These are phyloP conservation scores for Pterocles gutturalis DNA, from an alignment of 2,113 vertebrate genomes.

Conservation along the genomic window DNA sequence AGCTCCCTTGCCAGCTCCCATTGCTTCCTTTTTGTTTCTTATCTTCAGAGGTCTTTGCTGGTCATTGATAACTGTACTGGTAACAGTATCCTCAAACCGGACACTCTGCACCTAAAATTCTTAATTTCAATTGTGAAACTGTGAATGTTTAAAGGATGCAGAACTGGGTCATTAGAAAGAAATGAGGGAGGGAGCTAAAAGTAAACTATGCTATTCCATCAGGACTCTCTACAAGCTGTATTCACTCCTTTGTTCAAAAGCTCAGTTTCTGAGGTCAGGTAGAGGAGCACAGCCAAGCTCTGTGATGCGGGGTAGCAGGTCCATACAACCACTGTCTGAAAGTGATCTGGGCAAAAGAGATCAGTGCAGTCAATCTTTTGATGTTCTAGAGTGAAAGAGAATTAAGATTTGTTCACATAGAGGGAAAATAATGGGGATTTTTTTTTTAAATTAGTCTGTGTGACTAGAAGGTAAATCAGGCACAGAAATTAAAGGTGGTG, in stretches of 20 bases:
- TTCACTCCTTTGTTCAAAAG: neutral
- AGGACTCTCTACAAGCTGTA: neutral
- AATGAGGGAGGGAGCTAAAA: neutral
- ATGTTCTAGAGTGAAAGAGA: constrained; percentile 73
- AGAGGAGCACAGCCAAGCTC: neutral
- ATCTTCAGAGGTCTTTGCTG: neutral
- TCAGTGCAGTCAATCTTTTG: neutral
- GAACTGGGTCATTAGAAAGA: neutral
- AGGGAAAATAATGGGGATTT: constrained; percentile 66
- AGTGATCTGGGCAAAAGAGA: neutral
- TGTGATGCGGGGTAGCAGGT: neutral
- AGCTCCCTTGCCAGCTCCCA: too few relatives aligned
- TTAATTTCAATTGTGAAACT: neutral
- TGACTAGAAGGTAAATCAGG: constrained; percentile 31
- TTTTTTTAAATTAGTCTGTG: too few relatives aligned
- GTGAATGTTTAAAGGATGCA: neutral
- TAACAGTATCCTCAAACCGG: neutral
- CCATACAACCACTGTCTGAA: neutral
- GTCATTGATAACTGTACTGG: neutral
- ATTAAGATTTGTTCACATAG: constrained; percentile 66
- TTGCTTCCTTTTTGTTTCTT: neutral
- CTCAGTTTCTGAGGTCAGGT: neutral
- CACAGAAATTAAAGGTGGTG: constrained; percentile 43
- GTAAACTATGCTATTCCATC: neutral
- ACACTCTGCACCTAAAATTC: neutral